Base-by-base conservation (phyloP, 2,888 invertebrate species). In the Terebella lapidaria region DNA sequence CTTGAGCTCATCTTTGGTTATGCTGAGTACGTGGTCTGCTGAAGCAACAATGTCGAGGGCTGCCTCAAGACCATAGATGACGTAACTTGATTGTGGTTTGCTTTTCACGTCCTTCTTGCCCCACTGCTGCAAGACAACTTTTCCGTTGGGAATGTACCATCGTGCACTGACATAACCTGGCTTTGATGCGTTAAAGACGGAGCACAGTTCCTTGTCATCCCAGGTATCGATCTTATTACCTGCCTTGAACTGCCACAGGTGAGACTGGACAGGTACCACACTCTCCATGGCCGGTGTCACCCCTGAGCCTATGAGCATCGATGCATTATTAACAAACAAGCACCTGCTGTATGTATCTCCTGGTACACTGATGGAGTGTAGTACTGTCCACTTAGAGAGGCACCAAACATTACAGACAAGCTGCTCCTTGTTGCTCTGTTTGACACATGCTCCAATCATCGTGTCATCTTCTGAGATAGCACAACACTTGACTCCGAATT, bases 401-500 rank as follows among this genome's bases (percentile, higher is more conserved):
- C 35, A 47, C 63, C 65, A 68, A 26, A 64, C 53, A n/a, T 35
- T 63, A n/a, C 59, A 60, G 24, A 54, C 61, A 18, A 68, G 28
- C 30, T 63, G 59, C 10, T 42, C 54, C 53, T 68, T 67, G 22
- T 49, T 57, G 27, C 58, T 61, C 53, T 68, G 63, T 52, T 68
- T 68, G 25, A 65, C 60, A 51, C 63, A 63, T 1, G 65, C 61
- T 25, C 59, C 56, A 5, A 68, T 29, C 35, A 57, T 29, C 2
- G 52, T 46, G 5, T 60, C 58, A 26, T 68, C 60, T n/a, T 49
- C 20, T 2, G 64, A 61, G 35, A 68, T 25, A 10, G 61, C 57
- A 27, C 62, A 62, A 5, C 53, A 28, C 25, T 54, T 60, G 42
- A 65, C 59, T 22, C 68, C 65, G 54, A 68, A 68, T 56, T 67